Percentiles rank a stretch among this genome's conserved stretches.
phyloP scores from a whole-genome alignment of 2,113 vertebrate genomes.

The Cololabis saira region DNA sequence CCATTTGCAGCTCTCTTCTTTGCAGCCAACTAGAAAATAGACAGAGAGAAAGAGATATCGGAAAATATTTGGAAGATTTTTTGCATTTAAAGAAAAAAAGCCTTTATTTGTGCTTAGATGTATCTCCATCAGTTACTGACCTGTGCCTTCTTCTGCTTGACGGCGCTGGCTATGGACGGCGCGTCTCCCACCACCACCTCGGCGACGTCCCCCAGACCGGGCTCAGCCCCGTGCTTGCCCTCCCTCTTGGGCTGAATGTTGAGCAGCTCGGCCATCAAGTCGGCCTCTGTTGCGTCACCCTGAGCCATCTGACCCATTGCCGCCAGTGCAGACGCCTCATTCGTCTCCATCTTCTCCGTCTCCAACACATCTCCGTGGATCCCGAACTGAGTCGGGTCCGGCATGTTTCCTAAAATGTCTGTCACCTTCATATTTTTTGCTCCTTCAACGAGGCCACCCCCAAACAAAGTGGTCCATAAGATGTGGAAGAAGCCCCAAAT shows the following conservation, averaged over 20 bases:
- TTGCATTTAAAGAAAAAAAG: no score
- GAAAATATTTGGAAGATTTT: neutral
- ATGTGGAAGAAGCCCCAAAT: conserved; percentile 94
- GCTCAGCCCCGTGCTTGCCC: conserved; percentile 88
- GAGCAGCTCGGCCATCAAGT: conserved; percentile 90
- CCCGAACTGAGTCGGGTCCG: conserved; percentile 97
- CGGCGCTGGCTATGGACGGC: conserved; percentile 88
- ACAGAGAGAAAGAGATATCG: neutral
- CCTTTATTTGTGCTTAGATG: neutral
- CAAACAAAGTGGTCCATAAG: conserved; percentile 95
- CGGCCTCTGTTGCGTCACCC: conserved; percentile 86
- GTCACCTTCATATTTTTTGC: conserved; percentile 98
- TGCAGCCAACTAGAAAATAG: conserved; percentile 79
- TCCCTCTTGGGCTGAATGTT: conserved; percentile 89
- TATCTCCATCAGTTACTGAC: conserved; percentile 65
- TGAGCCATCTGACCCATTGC: conserved; percentile 88
- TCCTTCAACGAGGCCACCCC: conserved; percentile 95
- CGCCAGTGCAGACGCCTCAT: conserved; percentile 77
- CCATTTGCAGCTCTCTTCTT: conserved; percentile 83
- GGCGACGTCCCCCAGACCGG: conserved; percentile 92
- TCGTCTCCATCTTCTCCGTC: conserved; percentile 87
- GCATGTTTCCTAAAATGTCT: conserved; percentile 98
- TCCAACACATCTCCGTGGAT: conserved; percentile 94
- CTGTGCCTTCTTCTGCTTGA: conserved; percentile 90
- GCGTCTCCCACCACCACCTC: conserved; percentile 89